Percentiles rank a stretch among this genome's conserved stretches.
phyloP scores from a whole-genome alignment of 2,797 vertebrate species.

The Scomberomorus guttatus region DNA sequence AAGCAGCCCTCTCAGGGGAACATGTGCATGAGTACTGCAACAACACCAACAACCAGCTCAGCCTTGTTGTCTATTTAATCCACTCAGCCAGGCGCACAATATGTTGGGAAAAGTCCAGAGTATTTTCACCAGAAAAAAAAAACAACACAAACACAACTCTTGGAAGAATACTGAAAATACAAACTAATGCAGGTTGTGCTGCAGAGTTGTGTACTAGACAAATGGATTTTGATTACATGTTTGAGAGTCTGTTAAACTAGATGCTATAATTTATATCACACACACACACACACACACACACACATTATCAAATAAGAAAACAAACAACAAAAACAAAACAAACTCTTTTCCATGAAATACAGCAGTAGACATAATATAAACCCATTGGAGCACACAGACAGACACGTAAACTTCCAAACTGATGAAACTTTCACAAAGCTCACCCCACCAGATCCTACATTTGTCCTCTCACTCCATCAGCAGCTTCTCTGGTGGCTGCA shows the following conservation, averaged over 20 bases:
- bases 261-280: background rate
- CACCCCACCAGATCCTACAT: constrained; percentile 20
- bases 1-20: constrained; percentile 70
- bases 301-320: background rate
- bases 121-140: constrained; percentile 3
- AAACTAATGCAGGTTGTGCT: background rate
- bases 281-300: too few species aligned
- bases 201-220: background rate
- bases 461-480: constrained; percentile 27
- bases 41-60: constrained; percentile 60
- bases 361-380: background rate
- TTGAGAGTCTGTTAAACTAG: background rate
- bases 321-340: background rate
- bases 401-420: constrained; percentile 3
- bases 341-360: too few species aligned
- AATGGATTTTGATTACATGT: background rate
- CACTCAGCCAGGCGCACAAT: constrained; percentile 43
- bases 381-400: background rate
- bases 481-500: constrained; percentile 32
- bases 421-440: constrained; percentile 17
- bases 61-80: constrained; percentile 53
- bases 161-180: background rate
- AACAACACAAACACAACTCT: constrained; percentile 2
- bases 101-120: constrained; percentile 34
- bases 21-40: constrained; percentile 56